phyloP scores from a whole-genome alignment of 2,888 invertebrate genomes.

The Sycophila texana region DNA sequence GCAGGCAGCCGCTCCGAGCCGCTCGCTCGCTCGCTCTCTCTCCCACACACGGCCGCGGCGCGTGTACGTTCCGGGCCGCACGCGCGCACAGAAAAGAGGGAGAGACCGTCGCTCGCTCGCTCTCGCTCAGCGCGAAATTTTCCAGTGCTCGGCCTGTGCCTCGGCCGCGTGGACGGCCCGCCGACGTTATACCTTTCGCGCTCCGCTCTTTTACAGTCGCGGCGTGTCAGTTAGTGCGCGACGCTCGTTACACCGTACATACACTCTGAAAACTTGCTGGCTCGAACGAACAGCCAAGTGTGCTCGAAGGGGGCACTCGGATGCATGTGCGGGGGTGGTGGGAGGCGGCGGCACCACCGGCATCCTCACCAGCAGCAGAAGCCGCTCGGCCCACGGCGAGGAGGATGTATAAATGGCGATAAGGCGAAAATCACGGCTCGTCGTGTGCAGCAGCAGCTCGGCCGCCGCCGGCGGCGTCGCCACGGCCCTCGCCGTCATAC shows the following conservation, averaged over 20 bases:
- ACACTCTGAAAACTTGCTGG: too few species aligned
- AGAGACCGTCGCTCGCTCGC: conserved; percentile 16
- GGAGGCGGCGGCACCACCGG: neutral
- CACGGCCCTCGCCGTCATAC: conserved; percentile 46
- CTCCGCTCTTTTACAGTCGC: neutral
- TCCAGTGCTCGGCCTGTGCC: conserved; percentile 55
- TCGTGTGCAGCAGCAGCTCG: conserved; percentile 53
- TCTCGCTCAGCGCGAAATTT: conserved; percentile 51
- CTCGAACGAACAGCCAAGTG: too few species aligned
- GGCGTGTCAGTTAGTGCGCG: neutral
- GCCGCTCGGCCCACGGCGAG: neutral
- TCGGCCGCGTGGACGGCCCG: conserved; percentile 50
- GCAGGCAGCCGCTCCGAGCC: neutral
- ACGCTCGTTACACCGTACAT: neutral
- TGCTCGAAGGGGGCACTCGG: neutral
- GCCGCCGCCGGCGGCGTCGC: conserved; percentile 19
- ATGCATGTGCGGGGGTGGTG: conserved; percentile 2
- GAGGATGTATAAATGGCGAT: conserved; percentile 53
- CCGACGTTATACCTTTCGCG: neutral
- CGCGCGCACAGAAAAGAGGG: conserved; percentile 1
- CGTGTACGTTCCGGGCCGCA: conserved; percentile 12
- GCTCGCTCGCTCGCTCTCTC: neutral
- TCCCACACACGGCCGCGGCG: neutral
- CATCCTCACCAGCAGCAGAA: neutral
- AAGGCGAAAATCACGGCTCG: conserved; percentile 55